Conservation (phyloP, 2,113 vertebrate genomes). For the Puma concolor region DNA sequence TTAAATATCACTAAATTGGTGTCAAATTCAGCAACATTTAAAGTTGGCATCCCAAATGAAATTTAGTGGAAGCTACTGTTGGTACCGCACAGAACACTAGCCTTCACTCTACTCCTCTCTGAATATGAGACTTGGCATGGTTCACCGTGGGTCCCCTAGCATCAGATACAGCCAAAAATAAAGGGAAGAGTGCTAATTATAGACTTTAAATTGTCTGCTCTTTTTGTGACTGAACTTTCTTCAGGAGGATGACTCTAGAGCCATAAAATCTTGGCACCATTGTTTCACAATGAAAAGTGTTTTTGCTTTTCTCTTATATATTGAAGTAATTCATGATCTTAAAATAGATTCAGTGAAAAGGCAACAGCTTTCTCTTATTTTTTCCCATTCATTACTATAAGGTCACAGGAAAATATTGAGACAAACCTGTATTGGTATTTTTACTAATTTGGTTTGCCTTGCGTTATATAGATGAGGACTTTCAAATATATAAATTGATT, state of each 20-base stretch:
- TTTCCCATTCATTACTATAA: background rate
- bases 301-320: constrained; percentile 34
- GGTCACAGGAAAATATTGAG: background rate
- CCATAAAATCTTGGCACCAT: background rate
- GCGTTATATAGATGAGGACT: background rate
- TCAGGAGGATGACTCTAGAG: background rate
- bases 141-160: background rate
- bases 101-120: background rate
- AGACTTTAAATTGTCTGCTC: background rate
- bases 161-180: background rate
- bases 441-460: constrained; percentile 3
- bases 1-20: background rate
- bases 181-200: background rate
- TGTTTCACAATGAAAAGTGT: constrained; percentile 15
- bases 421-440: background rate
- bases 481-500: background rate
- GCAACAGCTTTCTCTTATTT: background rate
- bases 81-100: background rate
- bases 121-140: background rate
- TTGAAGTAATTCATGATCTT: background rate
- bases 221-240: background rate
- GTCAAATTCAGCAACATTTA: background rate
- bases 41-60: background rate
- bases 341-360: constrained; percentile 48
- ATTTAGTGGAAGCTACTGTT: background rate